Percentiles rank a stretch among this genome's conserved stretches.
phyloP scores from a whole-genome alignment of 2,113 vertebrate genomes.

The Typhlomys cinereus region DNA sequence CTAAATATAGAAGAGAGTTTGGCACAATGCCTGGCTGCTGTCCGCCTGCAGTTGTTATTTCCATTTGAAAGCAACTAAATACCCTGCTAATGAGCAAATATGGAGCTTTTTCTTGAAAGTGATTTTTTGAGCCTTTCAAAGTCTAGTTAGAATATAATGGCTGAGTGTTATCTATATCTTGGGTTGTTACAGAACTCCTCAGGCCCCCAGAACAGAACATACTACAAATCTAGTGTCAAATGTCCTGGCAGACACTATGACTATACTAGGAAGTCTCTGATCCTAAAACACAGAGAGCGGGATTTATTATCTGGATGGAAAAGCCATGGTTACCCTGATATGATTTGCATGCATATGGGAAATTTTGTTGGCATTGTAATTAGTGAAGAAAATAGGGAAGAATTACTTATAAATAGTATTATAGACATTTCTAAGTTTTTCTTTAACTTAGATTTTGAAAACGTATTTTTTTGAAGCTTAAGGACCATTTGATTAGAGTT shows the following conservation, averaged over 20 bases:
- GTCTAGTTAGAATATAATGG: not conserved
- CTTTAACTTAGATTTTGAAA: not conserved
- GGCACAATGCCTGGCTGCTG: not conserved
- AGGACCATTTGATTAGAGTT: too few relatives aligned
- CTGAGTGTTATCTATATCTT: not conserved
- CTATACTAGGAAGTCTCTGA: not conserved
- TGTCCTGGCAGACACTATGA: too few relatives aligned
- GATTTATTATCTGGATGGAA: not conserved
- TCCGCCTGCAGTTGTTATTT: not conserved
- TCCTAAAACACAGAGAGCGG: not conserved
- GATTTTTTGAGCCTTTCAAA: slow-evolving; percentile 25
- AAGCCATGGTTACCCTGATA: not conserved
- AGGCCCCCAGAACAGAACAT: not conserved
- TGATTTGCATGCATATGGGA: not conserved
- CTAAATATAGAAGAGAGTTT: too few relatives aligned
- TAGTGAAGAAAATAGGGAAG: not conserved
- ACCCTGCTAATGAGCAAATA: not conserved
- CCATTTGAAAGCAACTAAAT: not conserved
- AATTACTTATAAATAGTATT: slow-evolving; percentile 22
- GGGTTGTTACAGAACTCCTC: not conserved
- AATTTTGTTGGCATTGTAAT: not conserved
- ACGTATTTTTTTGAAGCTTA: rapidly evolving
- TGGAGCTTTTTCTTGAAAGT: slow-evolving; percentile 23
- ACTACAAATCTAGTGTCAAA: not conserved
- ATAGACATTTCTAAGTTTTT: not conserved